Conservation (phyloP, 1,140 invertebrate genomes). For the Homalodisca vitripennis region DNA sequence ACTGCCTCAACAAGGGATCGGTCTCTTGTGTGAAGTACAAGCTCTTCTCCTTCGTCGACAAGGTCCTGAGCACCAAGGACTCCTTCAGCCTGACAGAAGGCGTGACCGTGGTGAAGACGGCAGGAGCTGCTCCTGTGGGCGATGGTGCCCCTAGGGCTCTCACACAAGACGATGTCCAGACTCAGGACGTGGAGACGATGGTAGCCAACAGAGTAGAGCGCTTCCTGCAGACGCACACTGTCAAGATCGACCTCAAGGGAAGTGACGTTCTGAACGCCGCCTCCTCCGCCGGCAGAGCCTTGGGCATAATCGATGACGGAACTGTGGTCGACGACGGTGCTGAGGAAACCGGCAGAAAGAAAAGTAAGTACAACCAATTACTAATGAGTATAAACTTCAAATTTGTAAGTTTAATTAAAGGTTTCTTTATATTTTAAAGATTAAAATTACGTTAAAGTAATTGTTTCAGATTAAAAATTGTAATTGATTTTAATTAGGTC, state of each 20-base stretch:
- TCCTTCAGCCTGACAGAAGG: conserved; percentile 74
- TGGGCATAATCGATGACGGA: conserved; percentile 68
- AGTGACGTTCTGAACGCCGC: conserved; percentile 77
- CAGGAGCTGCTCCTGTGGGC: conserved; percentile 54
- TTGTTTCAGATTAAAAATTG: no score
- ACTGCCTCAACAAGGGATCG: conserved; percentile 76
- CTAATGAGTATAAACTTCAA: no score
- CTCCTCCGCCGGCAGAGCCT: conserved; percentile 69
- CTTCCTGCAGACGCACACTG: conserved; percentile 73
- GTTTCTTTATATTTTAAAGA: no score
- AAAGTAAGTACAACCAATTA: conserved; percentile 37
- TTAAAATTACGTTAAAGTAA: no score
- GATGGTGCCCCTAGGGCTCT: conserved; percentile 66
- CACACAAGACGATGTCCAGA: conserved; percentile 48
- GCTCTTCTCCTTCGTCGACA: conserved; percentile 78
- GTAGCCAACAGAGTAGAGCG: conserved; percentile 64
- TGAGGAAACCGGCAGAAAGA: conserved; percentile 53
- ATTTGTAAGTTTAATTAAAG: no score
- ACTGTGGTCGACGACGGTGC: conserved; percentile 50
- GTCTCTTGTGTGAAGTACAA: conserved; percentile 81
- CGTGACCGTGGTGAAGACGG: conserved; percentile 74
- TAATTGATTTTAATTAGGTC: no score
- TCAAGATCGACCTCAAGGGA: conserved; percentile 82
- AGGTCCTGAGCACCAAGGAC: conserved; percentile 68
- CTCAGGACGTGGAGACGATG: conserved; percentile 60